Evolutionary conservation across 2,888 invertebrate species (phyloP), one percentile per base, ranked within the genome.

Genomic region (Andrena chrysosceles): DNA sequence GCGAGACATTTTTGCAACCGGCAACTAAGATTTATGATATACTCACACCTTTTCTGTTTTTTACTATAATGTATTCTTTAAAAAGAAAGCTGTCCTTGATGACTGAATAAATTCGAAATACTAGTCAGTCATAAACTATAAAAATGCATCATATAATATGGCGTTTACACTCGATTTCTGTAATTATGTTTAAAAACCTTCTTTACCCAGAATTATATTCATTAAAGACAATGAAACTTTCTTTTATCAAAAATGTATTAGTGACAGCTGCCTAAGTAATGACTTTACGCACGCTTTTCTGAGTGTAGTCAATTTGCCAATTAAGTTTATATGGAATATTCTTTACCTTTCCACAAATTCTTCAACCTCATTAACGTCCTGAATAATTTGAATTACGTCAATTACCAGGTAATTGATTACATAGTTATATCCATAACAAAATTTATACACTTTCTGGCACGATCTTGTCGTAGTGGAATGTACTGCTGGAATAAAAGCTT

Each of bases 381-480:
- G 52, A 20, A 49, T 23, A 56, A 42, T 23, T 35, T 23, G 59
- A 72, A 76, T 52, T 48, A 23, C 23, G 29, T 67, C 31, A 42
- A 23, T 33, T 49, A 66, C n/a, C 49, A 31, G 60, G 33, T 42
- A 84, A 75, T 72, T 64, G 62, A 56, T 71, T 70, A 82, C 2
- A 76, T 77, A 73, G 54, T 80, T 71, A 49, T 56, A 67, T 48
- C 35, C 3, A 16, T 59, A 29, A 59, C 6, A 10, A 29, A 6
- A 85, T 95, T 73, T 95, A 96, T 88, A 96, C 95, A 91, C 95
- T 95, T 91, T 96, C 96, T 72, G 96, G 96, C 85, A 95, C 95
- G 88, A 96, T 95, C 91, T 95, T 95, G 93, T 94, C 95, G 94
- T 96, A 95, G 91, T 96, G 95, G 94, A 96, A 96, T 77, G 95